Conservation (phyloP, 2,797 vertebrate species). For the Clarias laeviceps region DNA sequence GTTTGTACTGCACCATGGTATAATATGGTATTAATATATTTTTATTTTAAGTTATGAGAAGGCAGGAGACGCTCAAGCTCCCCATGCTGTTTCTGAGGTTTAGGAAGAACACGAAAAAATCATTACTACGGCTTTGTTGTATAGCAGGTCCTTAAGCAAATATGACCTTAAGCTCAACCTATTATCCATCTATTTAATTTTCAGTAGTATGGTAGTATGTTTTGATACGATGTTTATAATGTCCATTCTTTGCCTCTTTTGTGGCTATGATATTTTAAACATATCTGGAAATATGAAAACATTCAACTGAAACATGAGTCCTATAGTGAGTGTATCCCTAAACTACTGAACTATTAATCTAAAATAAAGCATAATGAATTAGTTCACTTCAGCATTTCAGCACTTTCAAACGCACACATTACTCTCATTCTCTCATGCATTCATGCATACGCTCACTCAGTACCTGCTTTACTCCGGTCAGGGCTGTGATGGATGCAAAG, state of each 20-base stretch:
- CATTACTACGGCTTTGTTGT: slow-evolving; percentile 55
- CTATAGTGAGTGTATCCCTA: background rate
- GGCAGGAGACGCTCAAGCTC: background rate
- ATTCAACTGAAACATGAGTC: background rate
- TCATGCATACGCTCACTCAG: background rate
- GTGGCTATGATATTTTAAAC: background rate
- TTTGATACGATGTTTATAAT: background rate
- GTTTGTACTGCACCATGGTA: background rate
- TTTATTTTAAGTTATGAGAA: slow-evolving; percentile 1
- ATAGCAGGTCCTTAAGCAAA: slow-evolving; percentile 42
- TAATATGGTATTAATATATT: slow-evolving; percentile 5
- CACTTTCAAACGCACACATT: background rate
- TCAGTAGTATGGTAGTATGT: background rate
- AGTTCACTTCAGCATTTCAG: background rate
- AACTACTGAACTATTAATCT: background rate
- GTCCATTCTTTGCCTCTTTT: background rate
- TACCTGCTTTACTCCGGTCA: background rate
- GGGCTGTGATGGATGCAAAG: background rate
- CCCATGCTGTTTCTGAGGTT: slow-evolving; percentile 41
- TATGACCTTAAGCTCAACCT: slow-evolving; percentile 37
- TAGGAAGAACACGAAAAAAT: slow-evolving; percentile 61
- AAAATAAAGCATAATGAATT: background rate
- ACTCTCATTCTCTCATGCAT: background rate
- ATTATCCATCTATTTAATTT: background rate
- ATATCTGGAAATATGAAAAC: background rate